A percentile compares a stretch with the other conserved stretches of the same genome.
Conservation (phyloP, 2,888 invertebrate genomes). For the Orgyia antiqua region DNA sequence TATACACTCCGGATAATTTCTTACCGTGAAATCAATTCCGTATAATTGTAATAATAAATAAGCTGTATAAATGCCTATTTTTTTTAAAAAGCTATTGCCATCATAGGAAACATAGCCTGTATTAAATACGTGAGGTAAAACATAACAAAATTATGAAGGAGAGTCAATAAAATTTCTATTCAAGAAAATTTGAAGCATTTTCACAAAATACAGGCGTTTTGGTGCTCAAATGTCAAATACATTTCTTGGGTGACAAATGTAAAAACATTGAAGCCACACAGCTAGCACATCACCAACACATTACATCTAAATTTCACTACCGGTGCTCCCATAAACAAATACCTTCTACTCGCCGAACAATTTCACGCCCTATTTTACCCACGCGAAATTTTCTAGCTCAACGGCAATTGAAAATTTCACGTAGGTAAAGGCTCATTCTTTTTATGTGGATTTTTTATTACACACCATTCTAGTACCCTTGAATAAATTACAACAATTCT, state of each 20-base stretch:
- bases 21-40: too few species aligned
- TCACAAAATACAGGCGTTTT: conserved; percentile 14
- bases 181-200: neutral
- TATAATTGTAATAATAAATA: too few species aligned
- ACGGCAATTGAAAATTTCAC: conserved; percentile 60
- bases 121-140: too few species aligned
- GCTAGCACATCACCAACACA: conserved; percentile 37
- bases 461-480: conserved; percentile 51
- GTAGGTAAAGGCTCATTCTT: conserved; percentile 44
- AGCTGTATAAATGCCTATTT: too few species aligned
- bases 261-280: conserved; percentile 36
- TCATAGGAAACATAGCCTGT: too few species aligned
- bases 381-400: conserved; percentile 54
- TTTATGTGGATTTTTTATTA: conserved; percentile 56
- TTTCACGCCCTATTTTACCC: conserved; percentile 73
- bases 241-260: conserved; percentile 47
- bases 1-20: too few species aligned
- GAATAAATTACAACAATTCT: conserved; percentile 55
- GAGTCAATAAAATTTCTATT: too few species aligned
- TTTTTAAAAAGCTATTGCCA: too few species aligned
- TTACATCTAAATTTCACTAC: conserved; percentile 57
- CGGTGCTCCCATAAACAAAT: conserved; percentile 66
- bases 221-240: conserved; percentile 27
- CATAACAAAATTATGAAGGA: too few species aligned
- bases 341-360: conserved; percentile 59